Base-by-base conservation (phyloP, 1,140 invertebrate species). In the Bradysia coprophila region DNA sequence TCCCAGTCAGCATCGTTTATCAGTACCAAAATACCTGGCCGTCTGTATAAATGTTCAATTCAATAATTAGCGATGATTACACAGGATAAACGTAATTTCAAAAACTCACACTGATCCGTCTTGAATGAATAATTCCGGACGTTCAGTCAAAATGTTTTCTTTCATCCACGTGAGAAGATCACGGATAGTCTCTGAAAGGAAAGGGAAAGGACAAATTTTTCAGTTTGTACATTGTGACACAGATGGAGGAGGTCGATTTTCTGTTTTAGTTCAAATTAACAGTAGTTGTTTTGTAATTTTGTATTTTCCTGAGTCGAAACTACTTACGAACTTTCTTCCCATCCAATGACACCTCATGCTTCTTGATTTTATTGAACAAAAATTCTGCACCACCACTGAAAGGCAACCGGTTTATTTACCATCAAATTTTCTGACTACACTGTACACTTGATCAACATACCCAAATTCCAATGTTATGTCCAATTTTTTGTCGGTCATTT, bases 1-100 rank as follows among this genome's bases (percentile, higher is more conserved):
- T 95, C 89, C 90, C 90, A 96, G 58, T 96, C 91, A 1, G 77
- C 69, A 50, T 94, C 89, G 56, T 96, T 95, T 6, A 96, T 72
- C 3, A 96, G 60, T 3, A 95, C 88, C 24, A 96, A 62, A 49
- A 95, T 94, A 28, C 91, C 91, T 6, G 90, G 89, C 43, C 90
- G 67, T 19, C 87, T 88, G 41, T 55, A 72, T 45, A 60, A 43
- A 48, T 48, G 45, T 34, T 34, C 8, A 8, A 41, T 8, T 8
- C 32, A 34, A 34, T 9, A 18, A 18, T 11, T 34, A 18, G 32
- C 9, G 6, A 22, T 38, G 21, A 31, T 28, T 28, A 4, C 15
- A 43, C 6, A 36, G n/a, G 5, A 16, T 22, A 11, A 18, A 21
- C 9, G 20, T 41, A 41, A 36, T 5, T n/a, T 42, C 24, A 3